A percentile compares a stretch with the other conserved stretches of the same genome.
These are phyloP conservation scores for Lytechinus pictus DNA, from an alignment of 35 echinoderm and acorn worm species.

Conservation along the genomic window DNA sequence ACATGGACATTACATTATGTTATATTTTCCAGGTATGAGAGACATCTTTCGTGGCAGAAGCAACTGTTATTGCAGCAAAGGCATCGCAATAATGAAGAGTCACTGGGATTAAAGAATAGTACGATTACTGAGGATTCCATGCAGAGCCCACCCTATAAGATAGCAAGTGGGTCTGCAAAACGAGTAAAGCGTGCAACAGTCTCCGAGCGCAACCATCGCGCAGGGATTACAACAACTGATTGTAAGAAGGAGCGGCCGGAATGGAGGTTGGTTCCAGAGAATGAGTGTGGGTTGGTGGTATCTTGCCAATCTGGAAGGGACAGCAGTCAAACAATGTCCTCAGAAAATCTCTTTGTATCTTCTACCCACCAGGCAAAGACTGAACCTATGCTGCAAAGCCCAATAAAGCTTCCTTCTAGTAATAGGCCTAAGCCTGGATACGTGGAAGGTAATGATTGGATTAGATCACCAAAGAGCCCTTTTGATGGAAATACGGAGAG, in stretches of 20 bases:
- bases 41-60: constrained; percentile 76
- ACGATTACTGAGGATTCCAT: neutral
- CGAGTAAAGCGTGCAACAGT: constrained; percentile 17
- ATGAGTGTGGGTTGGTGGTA: neutral
- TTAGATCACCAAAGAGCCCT: neutral
- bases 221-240: neutral
- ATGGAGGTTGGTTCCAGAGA: neutral
- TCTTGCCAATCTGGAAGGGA: neutral
- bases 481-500: neutral
- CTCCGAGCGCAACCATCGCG: constrained; percentile 22
- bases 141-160: neutral
- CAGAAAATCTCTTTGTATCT: neutral
- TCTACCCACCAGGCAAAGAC: neutral
- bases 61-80: neutral
- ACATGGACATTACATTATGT: too few relatives aligned
- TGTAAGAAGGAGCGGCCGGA: neutral
- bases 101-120: neutral
- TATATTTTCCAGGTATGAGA: constrained; percentile 70
- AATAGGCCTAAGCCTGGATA: neutral
- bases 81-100: neutral
- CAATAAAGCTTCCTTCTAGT: neutral
- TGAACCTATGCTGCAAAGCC: neutral
- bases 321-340: neutral
- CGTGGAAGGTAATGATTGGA: neutral
- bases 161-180: neutral